These are phyloP conservation scores for Taxidea taxus DNA, from an alignment of 2,113 vertebrate species.

Conservation along the genomic window DNA sequence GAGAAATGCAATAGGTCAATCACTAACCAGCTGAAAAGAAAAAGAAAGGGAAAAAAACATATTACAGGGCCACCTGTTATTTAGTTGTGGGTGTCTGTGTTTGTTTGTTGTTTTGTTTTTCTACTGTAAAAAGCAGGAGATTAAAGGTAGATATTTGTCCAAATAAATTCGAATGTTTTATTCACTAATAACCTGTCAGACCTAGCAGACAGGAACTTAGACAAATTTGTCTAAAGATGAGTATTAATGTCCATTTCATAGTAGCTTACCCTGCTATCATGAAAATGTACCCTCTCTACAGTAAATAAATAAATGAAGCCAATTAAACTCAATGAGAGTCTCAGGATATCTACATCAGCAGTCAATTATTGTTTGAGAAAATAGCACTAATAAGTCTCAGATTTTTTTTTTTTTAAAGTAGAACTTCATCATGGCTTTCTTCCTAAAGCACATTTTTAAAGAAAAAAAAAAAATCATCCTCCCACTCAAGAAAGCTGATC, in stretches of 20 bases:
- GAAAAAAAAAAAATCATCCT: not conserved
- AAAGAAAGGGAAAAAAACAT: not conserved
- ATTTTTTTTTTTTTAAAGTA: slow-evolving; percentile 22
- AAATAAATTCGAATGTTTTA: slow-evolving; percentile 40
- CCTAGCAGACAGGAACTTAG: not conserved
- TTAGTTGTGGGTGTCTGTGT: not conserved
- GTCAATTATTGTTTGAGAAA: slow-evolving; percentile 36
- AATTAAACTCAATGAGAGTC: slow-evolving; percentile 26
- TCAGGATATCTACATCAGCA: not conserved
- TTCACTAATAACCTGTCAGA: not conserved
- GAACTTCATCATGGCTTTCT: not conserved
- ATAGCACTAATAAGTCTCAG: not conserved
- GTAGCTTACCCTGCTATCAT: not conserved
- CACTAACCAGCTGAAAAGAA: slow-evolving; percentile 30
- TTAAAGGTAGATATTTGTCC: not conserved
- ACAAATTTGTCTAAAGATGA: not conserved
- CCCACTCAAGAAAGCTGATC: not conserved
- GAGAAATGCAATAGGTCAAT: slow-evolving; percentile 45
- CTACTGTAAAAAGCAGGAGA: slow-evolving; percentile 12
- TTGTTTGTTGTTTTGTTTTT: not conserved
- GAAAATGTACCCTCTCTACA: not conserved
- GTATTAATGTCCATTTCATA: not conserved
- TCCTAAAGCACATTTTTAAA: not conserved
- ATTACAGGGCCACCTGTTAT: not conserved
- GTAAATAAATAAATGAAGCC: slow-evolving; percentile 52